Conservation (phyloP, 2,113 vertebrate species). For the Anguilla rostrata region DNA sequence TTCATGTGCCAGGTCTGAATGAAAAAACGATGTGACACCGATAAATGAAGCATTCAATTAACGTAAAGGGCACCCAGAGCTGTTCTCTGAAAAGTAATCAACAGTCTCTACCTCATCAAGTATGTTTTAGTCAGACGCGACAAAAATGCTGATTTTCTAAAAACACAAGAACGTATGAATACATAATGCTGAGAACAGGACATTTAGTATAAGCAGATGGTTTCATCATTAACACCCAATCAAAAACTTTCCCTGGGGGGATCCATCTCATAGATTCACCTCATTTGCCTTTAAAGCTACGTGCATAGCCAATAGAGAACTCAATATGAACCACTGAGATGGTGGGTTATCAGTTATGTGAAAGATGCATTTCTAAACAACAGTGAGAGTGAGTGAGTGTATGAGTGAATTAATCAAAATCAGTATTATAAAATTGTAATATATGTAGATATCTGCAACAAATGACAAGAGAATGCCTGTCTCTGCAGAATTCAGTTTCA, state of each 20-base stretch:
- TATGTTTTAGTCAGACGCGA: neutral
- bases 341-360: too few relatives aligned
- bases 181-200: neutral
- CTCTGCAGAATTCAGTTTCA: neutral
- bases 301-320: neutral
- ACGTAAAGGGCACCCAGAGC: neutral
- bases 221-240: neutral
- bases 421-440: too few relatives aligned
- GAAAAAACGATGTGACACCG: neutral
- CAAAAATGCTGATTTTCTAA: neutral
- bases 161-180: neutral
- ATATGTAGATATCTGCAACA: neutral
- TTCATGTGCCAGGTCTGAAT: neutral
- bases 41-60: neutral
- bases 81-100: neutral
- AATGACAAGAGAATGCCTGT: neutral
- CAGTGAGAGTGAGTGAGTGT: too few relatives aligned
- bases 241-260: neutral
- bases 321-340: neutral
- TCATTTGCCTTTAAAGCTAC: neutral
- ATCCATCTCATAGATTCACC: neutral
- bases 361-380: too few relatives aligned
- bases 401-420: too few relatives aligned
- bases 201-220: too few relatives aligned
- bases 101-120: neutral